Percentiles rank a stretch among this genome's conserved stretches.
Evolutionary conservation across 1,140 invertebrate species (phyloP).

Genomic region (Cherax destructor): DNA sequence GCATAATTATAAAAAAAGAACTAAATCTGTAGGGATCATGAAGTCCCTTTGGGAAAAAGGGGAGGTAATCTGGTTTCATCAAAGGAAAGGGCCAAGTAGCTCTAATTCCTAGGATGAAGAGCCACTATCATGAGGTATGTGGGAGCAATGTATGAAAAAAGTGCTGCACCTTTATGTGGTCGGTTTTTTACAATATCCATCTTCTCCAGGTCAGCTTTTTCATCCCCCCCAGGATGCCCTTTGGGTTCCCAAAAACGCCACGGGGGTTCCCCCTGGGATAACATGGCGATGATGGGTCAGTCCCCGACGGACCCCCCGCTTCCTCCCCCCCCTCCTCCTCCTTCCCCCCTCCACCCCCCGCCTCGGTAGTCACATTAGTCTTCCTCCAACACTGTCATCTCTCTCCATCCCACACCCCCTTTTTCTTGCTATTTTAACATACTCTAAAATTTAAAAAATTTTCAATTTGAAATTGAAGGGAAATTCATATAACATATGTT

Average conservation of each 20-base stretch:
- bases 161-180: slow-evolving; percentile 3
- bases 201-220: slow-evolving; percentile 14
- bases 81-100: too few species aligned
- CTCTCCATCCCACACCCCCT: slow-evolving; percentile 13
- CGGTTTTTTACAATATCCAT: slow-evolving; percentile 27
- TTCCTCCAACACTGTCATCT: slow-evolving; percentile 30
- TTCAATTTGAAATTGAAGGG: too few species aligned
- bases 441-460: background rate
- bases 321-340: slow-evolving; percentile 10
- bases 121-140: too few species aligned
- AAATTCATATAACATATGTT: too few species aligned
- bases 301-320: slow-evolving; percentile 33
- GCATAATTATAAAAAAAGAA: too few species aligned
- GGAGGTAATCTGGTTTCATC: too few species aligned
- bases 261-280: background rate
- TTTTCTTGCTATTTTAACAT: background rate
- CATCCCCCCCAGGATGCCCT: slow-evolving; percentile 1
- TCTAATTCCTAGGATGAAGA: too few species aligned
- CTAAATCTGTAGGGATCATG: too few species aligned
- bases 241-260: background rate
- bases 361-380: slow-evolving; percentile 22
- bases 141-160: background rate
- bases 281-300: slow-evolving; percentile 21
- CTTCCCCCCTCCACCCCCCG: too few species aligned
- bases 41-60: too few species aligned